Conservation (phyloP, 1,140 invertebrate genomes). For the Trichonephila clavipes region DNA sequence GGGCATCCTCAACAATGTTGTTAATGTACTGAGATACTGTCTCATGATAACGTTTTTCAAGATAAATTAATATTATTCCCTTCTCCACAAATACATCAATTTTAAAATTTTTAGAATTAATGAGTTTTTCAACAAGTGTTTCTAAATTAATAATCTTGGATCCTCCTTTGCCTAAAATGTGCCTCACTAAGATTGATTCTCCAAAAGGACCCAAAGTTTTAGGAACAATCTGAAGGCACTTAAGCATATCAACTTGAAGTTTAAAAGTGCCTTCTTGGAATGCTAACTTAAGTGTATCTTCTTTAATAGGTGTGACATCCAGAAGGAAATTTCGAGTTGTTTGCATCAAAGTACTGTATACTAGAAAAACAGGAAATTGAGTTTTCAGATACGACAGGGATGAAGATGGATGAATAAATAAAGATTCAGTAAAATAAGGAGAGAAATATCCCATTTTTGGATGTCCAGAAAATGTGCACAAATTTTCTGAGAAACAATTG, state of each 20-base stretch:
- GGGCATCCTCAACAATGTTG: slow-evolving; percentile 33
- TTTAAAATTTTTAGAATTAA: slow-evolving; percentile 23
- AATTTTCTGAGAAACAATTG: slow-evolving; percentile 93
- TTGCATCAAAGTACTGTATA: slow-evolving; percentile 55
- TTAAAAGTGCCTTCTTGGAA: slow-evolving; percentile 35
- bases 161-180: slow-evolving; percentile 51
- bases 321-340: slow-evolving; percentile 62
- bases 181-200: background rate
- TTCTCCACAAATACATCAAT: slow-evolving; percentile 63
- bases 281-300: slow-evolving; percentile 40
- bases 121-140: slow-evolving; percentile 33
- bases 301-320: slow-evolving; percentile 58
- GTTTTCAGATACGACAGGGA: slow-evolving; percentile 88
- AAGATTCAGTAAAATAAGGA: slow-evolving; percentile 88
- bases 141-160: slow-evolving; percentile 52
- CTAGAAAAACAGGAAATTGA: slow-evolving; percentile 58
- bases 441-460: slow-evolving; percentile 91
- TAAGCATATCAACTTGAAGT: slow-evolving; percentile 6
- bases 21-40: slow-evolving; percentile 42
- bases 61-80: slow-evolving; percentile 59
- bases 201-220: slow-evolving; percentile 71
- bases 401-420: slow-evolving; percentile 94
- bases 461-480: slow-evolving; percentile 89
- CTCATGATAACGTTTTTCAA: slow-evolving; percentile 25
- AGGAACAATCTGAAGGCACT: slow-evolving; percentile 35